Conservation (phyloP, 2,113 vertebrate species). For the Anarhynchus alexandrinus region DNA sequence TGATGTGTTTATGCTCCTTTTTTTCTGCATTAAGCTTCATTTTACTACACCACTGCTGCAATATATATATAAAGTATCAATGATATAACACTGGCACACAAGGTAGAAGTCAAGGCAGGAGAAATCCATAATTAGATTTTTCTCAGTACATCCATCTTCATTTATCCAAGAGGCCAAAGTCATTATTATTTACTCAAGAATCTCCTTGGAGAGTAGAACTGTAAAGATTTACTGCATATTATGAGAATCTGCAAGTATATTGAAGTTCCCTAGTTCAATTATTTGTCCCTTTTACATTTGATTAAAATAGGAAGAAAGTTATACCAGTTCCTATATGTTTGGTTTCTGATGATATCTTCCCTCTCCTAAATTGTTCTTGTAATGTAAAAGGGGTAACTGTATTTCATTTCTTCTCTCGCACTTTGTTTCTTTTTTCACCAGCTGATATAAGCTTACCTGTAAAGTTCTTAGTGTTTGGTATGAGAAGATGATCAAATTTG, state of each 20-base stretch:
- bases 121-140: conserved; percentile 60
- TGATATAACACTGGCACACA: not conserved
- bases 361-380: not conserved
- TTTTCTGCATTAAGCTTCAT: not conserved
- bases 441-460: not conserved
- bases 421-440: not conserved
- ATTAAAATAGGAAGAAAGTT: conserved; percentile 15
- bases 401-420: not conserved
- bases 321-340: not conserved
- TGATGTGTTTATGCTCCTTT: not conserved
- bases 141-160: conserved; percentile 54
- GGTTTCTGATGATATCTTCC: not conserved
- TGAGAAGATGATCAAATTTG: not conserved
- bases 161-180: conserved; percentile 41
- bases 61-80: not conserved
- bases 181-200: conserved; percentile 65
- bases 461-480: not conserved
- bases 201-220: conserved; percentile 30
- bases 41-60: not conserved
- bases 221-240: conserved; percentile 56
- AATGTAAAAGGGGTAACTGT: not conserved
- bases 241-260: conserved; percentile 22
- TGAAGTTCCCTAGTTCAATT: conserved; percentile 29
- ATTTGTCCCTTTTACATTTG: conserved; percentile 8
- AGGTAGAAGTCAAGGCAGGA: not conserved